Evolutionary conservation across 2,888 invertebrate genomes (phyloP).

Genomic region (Eumerus sabulonum): DNA sequence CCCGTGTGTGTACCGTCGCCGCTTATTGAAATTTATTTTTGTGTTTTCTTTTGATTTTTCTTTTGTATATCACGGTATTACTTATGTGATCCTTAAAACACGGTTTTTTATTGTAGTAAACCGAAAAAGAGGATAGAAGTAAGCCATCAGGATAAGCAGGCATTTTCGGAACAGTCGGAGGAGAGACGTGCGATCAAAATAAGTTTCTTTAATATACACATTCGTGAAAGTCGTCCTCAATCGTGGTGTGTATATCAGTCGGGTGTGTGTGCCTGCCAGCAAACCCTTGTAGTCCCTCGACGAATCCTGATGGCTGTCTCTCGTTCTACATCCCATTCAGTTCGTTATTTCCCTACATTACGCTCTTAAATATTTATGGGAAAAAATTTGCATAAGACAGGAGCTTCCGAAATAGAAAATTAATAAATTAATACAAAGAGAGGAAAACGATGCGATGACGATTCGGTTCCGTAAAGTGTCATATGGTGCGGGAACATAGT

Average conservation of each 20-base stretch:
- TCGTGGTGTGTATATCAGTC: too few species aligned
- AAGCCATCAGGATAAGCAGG: constrained; percentile 43
- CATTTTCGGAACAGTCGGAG: constrained; percentile 22
- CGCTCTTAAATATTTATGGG: constrained; percentile 46
- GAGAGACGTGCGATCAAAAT: constrained; percentile 16
- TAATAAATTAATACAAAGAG: constrained; percentile 21
- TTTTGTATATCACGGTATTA: not conserved
- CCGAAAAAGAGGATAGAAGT: constrained; percentile 15
- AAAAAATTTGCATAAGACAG: constrained; percentile 28
- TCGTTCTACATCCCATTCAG: constrained; percentile 7
- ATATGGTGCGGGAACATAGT: constrained; percentile 48
- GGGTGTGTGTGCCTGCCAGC: constrained; percentile 24
- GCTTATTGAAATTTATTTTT: constrained; percentile 47
- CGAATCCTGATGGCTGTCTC: constrained; percentile 49
- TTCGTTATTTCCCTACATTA: too few species aligned
- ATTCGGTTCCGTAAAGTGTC: constrained; percentile 40
- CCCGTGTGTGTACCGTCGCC: constrained; percentile 53
- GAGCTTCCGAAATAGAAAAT: constrained; percentile 20
- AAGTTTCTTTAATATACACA: not conserved
- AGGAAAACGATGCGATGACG: constrained; percentile 46
- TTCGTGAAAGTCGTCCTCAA: not conserved
- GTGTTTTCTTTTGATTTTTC: too few species aligned
- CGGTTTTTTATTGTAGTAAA: too few species aligned
- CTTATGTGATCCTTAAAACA: not conserved
- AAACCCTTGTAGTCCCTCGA: constrained; percentile 39